Base-by-base conservation (phyloP, 2,888 invertebrate genomes). In the Axea sp. region DNA sequence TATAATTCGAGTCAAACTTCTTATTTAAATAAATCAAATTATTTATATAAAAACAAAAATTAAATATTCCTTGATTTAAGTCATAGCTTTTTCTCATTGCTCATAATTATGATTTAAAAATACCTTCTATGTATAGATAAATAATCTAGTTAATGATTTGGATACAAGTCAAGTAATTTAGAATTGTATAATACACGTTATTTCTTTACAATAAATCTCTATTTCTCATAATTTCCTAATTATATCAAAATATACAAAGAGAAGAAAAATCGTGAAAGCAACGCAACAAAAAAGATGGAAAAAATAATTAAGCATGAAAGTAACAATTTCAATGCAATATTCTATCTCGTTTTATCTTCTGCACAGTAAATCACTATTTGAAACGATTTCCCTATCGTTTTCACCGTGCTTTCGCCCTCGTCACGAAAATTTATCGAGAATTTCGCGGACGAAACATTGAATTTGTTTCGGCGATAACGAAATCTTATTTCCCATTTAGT, bases 381-480 rank as follows among this genome's bases (percentile, higher is more conserved):
- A 55, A 53, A 39, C 45, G 60, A 60, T 69, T 69, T 69, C 60
- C 68, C 59, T 68, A 60, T 68, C 68, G 43, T 60, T 69, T 67
- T 67, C 67, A 49, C 14, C 57, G 49, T 26, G 6, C 24, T 37
- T 33, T n/a, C 43, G 15, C 11, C 15, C 51, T 55, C 47, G 41
- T n/a, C n/a, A n/a, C 68, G 67, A 41, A 51, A 68, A 51, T 59
- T 59, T 59, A 68, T 68, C 49, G 57, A 12, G 51, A 51, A 59
- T 51, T 31, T 15, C 43, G 57, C 26, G 41, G 19, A 35, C 39
- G 59, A 57, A 49, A 43, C 68, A 68, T 68, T 68, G 68, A 68
- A 59, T 68, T 69, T 60, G 59, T 69, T 62, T 53, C 62, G 39
- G 22, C 49, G 60, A 55, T 73, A 73, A 60, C 65, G 47, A 59